Evolutionary conservation across 1,140 invertebrate species (phyloP).

Genomic region (Drosophila mojavensis): DNA sequence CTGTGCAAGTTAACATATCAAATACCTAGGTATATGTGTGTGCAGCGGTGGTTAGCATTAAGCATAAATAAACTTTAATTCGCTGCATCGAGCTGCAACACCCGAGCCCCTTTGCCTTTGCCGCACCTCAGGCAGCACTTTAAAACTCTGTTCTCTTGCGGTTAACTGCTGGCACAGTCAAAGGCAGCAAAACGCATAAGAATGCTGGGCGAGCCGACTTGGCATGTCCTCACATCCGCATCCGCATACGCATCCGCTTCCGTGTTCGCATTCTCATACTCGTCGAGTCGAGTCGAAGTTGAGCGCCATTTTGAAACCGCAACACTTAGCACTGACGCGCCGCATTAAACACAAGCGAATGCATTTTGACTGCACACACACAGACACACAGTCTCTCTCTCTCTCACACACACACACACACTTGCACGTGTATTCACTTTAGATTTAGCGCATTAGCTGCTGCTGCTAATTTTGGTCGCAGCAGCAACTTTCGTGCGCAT

Average conservation of each 20-base stretch:
- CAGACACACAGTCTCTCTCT: neutral
- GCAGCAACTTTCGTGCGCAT: slow-evolving; percentile 63
- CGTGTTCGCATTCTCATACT: neutral
- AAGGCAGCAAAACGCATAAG: slow-evolving; percentile 7
- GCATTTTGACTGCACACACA: slow-evolving; percentile 32
- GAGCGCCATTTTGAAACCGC: slow-evolving; percentile 72
- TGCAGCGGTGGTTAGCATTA: neutral
- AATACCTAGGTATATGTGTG: neutral
- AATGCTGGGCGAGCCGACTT: slow-evolving; percentile 3
- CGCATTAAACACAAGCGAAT: slow-evolving; percentile 71
- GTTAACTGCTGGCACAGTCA: slow-evolving; percentile 11
- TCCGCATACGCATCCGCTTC: neutral
- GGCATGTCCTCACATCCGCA: neutral
- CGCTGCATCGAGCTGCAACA: neutral
- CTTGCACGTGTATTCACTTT: slow-evolving; percentile 20
- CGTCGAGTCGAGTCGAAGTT: slow-evolving; percentile 37
- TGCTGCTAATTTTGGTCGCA: slow-evolving; percentile 68
- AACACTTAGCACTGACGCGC: slow-evolving; percentile 76
- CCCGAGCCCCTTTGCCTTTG: neutral
- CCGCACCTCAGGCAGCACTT: slow-evolving; percentile 17
- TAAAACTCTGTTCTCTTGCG: slow-evolving; percentile 45
- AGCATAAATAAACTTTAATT: neutral
- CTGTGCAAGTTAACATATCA: neutral
- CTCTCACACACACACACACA: slow-evolving; percentile 2
- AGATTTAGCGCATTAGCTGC: slow-evolving; percentile 53